phyloP scores from a whole-genome alignment of 1,140 invertebrate species.

The Drosophila watanabei region DNA sequence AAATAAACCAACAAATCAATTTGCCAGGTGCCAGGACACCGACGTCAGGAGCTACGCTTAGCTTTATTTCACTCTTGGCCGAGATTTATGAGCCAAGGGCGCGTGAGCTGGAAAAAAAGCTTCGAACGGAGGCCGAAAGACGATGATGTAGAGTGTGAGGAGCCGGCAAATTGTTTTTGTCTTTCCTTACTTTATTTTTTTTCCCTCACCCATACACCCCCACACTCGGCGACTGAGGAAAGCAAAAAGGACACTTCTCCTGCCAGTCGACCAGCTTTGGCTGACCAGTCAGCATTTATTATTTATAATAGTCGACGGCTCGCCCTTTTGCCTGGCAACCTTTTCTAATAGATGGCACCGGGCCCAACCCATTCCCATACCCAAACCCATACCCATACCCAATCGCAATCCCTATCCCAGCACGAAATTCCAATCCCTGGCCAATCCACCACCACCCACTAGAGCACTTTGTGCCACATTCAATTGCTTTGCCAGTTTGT shows the following conservation, averaged over 20 bases:
- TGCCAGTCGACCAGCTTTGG: constrained; percentile 23
- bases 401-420: constrained; percentile 10
- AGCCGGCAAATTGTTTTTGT: constrained; percentile 76
- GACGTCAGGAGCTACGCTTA: constrained; percentile 64
- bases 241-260: constrained; percentile 26
- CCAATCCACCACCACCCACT: constrained; percentile 43
- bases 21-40: constrained; percentile 73
- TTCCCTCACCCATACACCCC: not conserved
- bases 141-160: constrained; percentile 33
- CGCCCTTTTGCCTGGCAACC: constrained; percentile 76
- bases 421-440: constrained; percentile 23
- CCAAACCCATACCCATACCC: not conserved
- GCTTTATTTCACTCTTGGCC: constrained; percentile 82
- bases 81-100: constrained; percentile 83
- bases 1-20: constrained; percentile 84
- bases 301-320: constrained; percentile 80
- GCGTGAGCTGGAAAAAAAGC: constrained; percentile 74
- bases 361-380: constrained; percentile 2
- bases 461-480: constrained; percentile 79
- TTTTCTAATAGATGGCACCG: constrained; percentile 79
- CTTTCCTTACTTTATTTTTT: constrained; percentile 43
- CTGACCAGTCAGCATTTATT: constrained; percentile 84
- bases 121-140: constrained; percentile 23
- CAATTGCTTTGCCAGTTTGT: constrained; percentile 69
- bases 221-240: constrained; percentile 3